These are phyloP conservation scores for Scelioninae gen. 1 DNA, from an alignment of 2,888 invertebrate species.

Conservation along the genomic window DNA sequence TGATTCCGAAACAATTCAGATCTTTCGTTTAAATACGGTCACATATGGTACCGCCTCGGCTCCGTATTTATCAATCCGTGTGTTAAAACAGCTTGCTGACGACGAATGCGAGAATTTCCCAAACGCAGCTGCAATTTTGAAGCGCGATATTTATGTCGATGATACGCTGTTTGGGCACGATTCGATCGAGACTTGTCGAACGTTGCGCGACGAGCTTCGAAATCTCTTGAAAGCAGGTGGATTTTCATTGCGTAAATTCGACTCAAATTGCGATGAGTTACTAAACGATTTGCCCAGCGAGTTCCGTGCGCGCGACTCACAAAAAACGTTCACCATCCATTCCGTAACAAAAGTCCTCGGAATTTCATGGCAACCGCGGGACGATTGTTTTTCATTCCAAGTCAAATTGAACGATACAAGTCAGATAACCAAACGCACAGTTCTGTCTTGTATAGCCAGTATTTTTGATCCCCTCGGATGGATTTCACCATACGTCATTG, in stretches of 20 bases:
- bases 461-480: slow-evolving; percentile 17
- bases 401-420: neutral
- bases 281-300: neutral
- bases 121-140: neutral
- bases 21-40: slow-evolving; percentile 12
- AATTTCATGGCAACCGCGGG: neutral
- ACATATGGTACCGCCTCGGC: slow-evolving; percentile 24
- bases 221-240: slow-evolving; percentile 16
- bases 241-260: slow-evolving; percentile 32
- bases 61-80: slow-evolving; percentile 9
- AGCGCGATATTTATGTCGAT: slow-evolving; percentile 29
- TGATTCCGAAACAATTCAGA: neutral
- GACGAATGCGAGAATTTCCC: slow-evolving; percentile 14
- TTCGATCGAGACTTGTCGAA: neutral
- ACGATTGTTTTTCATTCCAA: slow-evolving; percentile 16
- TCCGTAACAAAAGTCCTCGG: neutral
- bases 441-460: slow-evolving; percentile 7
- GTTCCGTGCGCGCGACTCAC: neutral
- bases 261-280: slow-evolving; percentile 25
- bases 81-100: slow-evolving; percentile 16
- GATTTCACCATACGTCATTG: neutral
- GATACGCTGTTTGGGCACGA: slow-evolving; percentile 29
- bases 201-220: slow-evolving; percentile 9
- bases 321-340: slow-evolving; percentile 1
- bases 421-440: neutral